phyloP scores from a whole-genome alignment of 2,797 vertebrate species.

The Oceanodroma leucorhoa region DNA sequence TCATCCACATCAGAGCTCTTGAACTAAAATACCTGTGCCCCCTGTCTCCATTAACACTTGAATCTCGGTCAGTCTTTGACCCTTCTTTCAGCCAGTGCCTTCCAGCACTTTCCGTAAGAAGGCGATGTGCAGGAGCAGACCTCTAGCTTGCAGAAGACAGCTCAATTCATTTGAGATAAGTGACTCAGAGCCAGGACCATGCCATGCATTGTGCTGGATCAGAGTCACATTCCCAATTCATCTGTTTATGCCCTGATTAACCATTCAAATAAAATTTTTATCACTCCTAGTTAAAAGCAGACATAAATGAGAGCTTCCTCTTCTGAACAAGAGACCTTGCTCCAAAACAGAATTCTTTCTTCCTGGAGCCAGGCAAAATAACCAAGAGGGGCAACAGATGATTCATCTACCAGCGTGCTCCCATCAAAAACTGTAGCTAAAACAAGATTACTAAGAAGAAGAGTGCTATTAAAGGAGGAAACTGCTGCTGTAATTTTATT shows the following conservation, averaged over 20 bases:
- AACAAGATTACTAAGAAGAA: slow-evolving; percentile 63
- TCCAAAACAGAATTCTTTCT: slow-evolving; percentile 14
- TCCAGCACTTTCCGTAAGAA: neutral
- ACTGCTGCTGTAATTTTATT: slow-evolving; percentile 58
- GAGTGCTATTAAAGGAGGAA: slow-evolving; percentile 66
- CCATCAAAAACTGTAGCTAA: slow-evolving; percentile 53
- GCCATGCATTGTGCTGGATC: neutral
- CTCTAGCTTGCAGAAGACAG: slow-evolving; percentile 15
- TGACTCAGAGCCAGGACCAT: neutral
- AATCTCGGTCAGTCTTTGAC: neutral
- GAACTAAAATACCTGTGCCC: neutral
- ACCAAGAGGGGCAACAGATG: slow-evolving; percentile 8
- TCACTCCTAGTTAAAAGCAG: slow-evolving; percentile 54
- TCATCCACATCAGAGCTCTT: neutral
- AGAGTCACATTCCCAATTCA: neutral
- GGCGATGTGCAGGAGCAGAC: neutral
- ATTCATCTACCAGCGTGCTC: slow-evolving; percentile 28
- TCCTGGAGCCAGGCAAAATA: slow-evolving; percentile 38
- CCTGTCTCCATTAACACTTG: neutral
- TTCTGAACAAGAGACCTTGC: neutral
- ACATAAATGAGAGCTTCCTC: slow-evolving; percentile 3
- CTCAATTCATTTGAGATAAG: slow-evolving; percentile 36
- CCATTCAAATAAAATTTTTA: slow-evolving; percentile 37
- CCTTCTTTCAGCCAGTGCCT: neutral
- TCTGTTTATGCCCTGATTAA: slow-evolving; percentile 30